Base-by-base conservation (phyloP, 2,113 vertebrate species). In the Megaceryle torquata region DNA sequence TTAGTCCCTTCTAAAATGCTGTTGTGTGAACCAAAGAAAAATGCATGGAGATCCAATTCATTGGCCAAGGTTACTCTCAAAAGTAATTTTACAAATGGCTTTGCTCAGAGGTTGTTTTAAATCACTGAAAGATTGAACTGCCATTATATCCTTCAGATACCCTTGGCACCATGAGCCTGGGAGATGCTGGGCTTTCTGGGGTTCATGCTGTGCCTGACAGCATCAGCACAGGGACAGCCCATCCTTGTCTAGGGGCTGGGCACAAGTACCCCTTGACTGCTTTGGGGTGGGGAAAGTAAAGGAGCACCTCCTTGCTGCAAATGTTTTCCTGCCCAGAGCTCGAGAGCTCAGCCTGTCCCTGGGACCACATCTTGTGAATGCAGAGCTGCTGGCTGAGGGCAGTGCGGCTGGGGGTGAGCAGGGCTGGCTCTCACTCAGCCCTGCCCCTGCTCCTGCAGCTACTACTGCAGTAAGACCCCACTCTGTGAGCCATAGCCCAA, bases 1-100 rank as follows among this genome's bases (percentile, higher is more conserved):
- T 96, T 93, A 96, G 67, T 82, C 48, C 35, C 24, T 86, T 94
- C 86, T 86, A 68, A 71, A 68, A n/a, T 50, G 48, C 8, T 5
- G 2, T 33, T 70, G 28, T 46, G 70, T 95, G 83, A 92, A 64
- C 35, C 15, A 33, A 64, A 88, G 78, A 21, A 77, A 20, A 74
- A 71, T 26, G 11, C 11, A 11, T 1, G 1, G 54, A 63, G 57
- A 60, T 71, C 13, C 15, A 76, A 13, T n/a, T 82, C 22, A 9
- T 3, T 76, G 69, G 28, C 24, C 41, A 19, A 59, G 56, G 20
- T 51, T 63, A 37, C 35, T 79, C 56, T 75, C 26, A 81, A 54
- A 70, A 26, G 15, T 33, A 17, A 8, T 54, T 37, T 74, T 69
- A 44, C 31, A 63, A 41, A 53, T 50, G 44, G 9, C 31, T 76